Percentiles rank a stretch among this genome's conserved stretches.
phyloP scores from a whole-genome alignment of 2,888 invertebrate species.

The Ennomos erosarius region DNA sequence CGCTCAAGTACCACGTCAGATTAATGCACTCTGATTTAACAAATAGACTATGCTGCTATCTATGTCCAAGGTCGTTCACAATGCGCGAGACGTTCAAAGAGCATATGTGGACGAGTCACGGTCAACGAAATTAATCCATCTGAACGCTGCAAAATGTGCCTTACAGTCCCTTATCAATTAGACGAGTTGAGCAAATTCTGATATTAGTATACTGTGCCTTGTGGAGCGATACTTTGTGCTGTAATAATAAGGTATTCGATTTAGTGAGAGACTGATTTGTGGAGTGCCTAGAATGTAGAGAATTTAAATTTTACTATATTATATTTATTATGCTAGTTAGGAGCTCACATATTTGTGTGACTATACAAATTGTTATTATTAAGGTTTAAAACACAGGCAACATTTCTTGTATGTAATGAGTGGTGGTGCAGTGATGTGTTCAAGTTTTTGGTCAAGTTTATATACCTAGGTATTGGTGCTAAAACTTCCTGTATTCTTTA shows the following conservation, averaged over 20 bases:
- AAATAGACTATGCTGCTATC: slow-evolving; percentile 88
- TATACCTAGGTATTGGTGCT: slow-evolving; percentile 39
- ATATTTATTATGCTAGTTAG: slow-evolving; percentile 35
- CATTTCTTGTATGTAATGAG: slow-evolving; percentile 15
- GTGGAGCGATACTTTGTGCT: slow-evolving; percentile 22
- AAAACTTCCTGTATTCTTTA: slow-evolving; percentile 17
- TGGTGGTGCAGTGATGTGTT: slow-evolving; percentile 40
- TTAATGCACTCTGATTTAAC: slow-evolving; percentile 89
- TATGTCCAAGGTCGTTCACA: slow-evolving; percentile 88
- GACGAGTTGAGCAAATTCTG: slow-evolving; percentile 29
- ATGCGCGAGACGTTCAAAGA: slow-evolving; percentile 88
- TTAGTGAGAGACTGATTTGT: slow-evolving; percentile 39
- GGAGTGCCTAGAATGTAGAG: slow-evolving; percentile 36
- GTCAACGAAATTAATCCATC: slow-evolving; percentile 83
- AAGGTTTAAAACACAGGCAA: slow-evolving; percentile 18
- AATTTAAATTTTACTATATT: slow-evolving; percentile 30
- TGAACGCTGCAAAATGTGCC: slow-evolving; percentile 59
- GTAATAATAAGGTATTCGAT: slow-evolving; percentile 30
- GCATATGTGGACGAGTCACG: slow-evolving; percentile 89
- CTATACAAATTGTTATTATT: slow-evolving; percentile 15
- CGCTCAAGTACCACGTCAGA: slow-evolving; percentile 88
- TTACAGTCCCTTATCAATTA: slow-evolving; percentile 58
- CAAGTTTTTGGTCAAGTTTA: slow-evolving; percentile 39
- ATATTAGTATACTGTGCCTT: slow-evolving; percentile 39
- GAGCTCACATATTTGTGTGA: slow-evolving; percentile 15